Conservation (phyloP, 2,888 invertebrate genomes). For the Agonopterix heracliana region DNA sequence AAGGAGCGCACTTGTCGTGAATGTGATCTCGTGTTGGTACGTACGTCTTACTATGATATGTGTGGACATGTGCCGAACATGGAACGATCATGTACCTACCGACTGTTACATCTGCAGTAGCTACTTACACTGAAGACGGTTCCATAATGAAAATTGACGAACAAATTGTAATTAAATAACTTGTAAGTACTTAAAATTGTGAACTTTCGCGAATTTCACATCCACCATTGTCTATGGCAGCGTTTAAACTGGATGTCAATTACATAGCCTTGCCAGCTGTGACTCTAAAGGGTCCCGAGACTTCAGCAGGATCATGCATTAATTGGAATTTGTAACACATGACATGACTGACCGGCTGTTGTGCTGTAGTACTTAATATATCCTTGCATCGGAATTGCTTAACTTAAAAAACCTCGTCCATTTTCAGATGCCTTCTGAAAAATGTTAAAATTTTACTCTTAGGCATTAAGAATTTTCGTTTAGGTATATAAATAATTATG, state of each 20-base stretch:
- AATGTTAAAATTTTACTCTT: constrained; percentile 27
- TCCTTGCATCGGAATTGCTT: constrained; percentile 54
- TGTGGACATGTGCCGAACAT: constrained; percentile 58
- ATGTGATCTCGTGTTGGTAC: constrained; percentile 25
- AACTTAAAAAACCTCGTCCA: constrained; percentile 30
- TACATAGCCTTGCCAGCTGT: constrained; percentile 62
- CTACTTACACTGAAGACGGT: constrained; percentile 1
- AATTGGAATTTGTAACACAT: constrained; percentile 46
- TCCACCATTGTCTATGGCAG: constrained; percentile 35
- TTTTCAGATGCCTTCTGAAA: constrained; percentile 45
- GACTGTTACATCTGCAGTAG: constrained; percentile 4
- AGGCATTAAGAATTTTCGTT: constrained; percentile 28
- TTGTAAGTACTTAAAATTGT: constrained; percentile 50
- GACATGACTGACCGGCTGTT: constrained; percentile 39
- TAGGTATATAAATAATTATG: constrained; percentile 22
- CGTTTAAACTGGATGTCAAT: constrained; percentile 60
- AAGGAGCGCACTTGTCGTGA: constrained; percentile 29
- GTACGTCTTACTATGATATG: constrained; percentile 34
- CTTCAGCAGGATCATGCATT: constrained; percentile 42
- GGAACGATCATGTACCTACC: constrained; percentile 2
- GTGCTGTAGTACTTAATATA: constrained; percentile 30
- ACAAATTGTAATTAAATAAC: constrained; percentile 39
- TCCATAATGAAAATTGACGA: constrained; percentile 22
- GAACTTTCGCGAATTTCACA: constrained; percentile 56
- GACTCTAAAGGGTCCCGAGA: constrained; percentile 49